A percentile compares a stretch with the other conserved stretches of the same genome.
These are phyloP conservation scores for Neria commutata DNA, from an alignment of 2,888 invertebrate genomes.

Conservation along the genomic window DNA sequence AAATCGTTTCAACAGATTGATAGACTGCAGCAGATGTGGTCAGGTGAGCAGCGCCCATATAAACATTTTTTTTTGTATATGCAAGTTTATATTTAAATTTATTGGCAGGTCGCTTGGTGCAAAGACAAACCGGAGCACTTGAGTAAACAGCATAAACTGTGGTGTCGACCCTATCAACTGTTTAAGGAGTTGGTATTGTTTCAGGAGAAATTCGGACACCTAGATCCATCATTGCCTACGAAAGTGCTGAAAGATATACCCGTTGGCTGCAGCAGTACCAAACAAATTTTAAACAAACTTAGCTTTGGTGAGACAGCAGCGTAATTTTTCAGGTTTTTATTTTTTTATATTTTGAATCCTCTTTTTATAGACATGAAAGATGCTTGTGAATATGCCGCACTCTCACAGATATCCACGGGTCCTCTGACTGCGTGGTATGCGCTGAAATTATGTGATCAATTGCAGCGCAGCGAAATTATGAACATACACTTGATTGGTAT, in stretches of 20 bases:
- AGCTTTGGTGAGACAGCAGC: slow-evolving; percentile 41
- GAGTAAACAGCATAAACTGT: slow-evolving; percentile 59
- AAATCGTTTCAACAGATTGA: slow-evolving; percentile 63
- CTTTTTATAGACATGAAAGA: slow-evolving; percentile 57
- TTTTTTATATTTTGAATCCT: background rate
- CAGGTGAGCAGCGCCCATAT: slow-evolving; percentile 58
- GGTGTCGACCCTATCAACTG: slow-evolving; percentile 70
- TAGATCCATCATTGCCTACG: slow-evolving; percentile 68
- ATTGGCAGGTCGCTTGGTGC: slow-evolving; percentile 66
- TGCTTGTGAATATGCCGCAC: slow-evolving; percentile 68
- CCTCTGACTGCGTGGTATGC: slow-evolving; percentile 70
- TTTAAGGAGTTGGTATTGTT: slow-evolving; percentile 67
- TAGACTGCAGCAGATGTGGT: slow-evolving; percentile 67
- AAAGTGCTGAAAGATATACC: slow-evolving; percentile 57
- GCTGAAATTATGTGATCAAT: slow-evolving; percentile 60
- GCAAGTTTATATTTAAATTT: slow-evolving; percentile 10
- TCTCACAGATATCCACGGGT: slow-evolving; percentile 71
- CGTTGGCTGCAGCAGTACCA: slow-evolving; percentile 44
- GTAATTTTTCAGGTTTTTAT: background rate
- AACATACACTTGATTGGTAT: slow-evolving; percentile 57
- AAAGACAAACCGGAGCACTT: slow-evolving; percentile 64
- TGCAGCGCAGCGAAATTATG: slow-evolving; percentile 40
- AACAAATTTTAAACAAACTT: slow-evolving; percentile 46
- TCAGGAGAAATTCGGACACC: slow-evolving; percentile 67
- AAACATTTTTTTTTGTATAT: background rate